Percentiles rank a stretch among this genome's conserved stretches.
Evolutionary conservation across 1,140 invertebrate genomes (phyloP).

Genomic region (Zaprionus vittiger): DNA sequence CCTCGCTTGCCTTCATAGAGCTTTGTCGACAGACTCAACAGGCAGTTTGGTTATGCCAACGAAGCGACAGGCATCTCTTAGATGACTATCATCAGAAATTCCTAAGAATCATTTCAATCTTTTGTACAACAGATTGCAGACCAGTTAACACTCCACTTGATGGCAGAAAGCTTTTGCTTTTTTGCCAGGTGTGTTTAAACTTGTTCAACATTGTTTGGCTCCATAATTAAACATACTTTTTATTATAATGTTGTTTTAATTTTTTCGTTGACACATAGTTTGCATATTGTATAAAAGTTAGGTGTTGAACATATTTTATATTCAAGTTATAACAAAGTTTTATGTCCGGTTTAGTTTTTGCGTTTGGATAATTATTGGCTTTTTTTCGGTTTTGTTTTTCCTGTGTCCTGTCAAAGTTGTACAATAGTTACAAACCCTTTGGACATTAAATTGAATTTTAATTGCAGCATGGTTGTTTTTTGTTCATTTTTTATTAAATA

Average conservation of each 20-base stretch:
- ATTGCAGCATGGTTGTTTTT: conserved; percentile 3
- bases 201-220: neutral
- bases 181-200: neutral
- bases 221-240: neutral
- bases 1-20: neutral
- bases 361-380: conserved; percentile 3
- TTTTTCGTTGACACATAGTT: neutral
- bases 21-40: neutral
- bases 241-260: neutral
- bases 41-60: neutral
- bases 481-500: neutral
- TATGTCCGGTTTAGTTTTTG: neutral
- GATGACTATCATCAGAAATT: neutral
- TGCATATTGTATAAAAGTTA: conserved; percentile 3
- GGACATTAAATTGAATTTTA: conserved; percentile 16
- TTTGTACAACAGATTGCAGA: neutral
- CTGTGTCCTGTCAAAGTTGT: conserved; percentile 6
- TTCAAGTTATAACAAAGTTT: conserved; percentile 15
- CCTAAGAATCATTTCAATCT: neutral
- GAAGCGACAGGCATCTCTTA: neutral
- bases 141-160: neutral
- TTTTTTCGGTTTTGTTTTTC: neutral
- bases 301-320: conserved; percentile 13
- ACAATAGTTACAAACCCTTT: neutral
- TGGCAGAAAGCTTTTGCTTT: neutral